Conservation (phyloP, 2,797 vertebrate genomes). For the Urosaurus nigricauda region DNA sequence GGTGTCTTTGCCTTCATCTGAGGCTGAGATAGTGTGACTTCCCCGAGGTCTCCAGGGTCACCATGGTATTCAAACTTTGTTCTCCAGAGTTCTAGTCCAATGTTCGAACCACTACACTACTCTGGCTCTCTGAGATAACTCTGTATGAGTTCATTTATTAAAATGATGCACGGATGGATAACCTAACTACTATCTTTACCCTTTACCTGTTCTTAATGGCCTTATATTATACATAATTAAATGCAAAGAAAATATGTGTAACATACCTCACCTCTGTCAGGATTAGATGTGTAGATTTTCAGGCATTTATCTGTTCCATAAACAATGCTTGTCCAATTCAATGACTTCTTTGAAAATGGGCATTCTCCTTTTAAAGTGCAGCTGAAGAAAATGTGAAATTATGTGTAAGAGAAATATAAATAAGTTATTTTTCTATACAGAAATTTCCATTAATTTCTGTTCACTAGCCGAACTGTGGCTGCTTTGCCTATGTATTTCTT, state of each 20-base stretch:
- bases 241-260: conserved; percentile 50
- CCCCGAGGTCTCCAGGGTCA: too few species aligned
- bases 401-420: background rate
- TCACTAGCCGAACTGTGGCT: background rate
- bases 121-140: conserved; percentile 19
- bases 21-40: too few species aligned
- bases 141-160: conserved; percentile 6
- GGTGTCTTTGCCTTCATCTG: too few species aligned
- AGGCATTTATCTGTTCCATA: conserved; percentile 75
- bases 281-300: conserved; percentile 74
- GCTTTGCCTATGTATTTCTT: background rate
- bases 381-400: conserved; percentile 67
- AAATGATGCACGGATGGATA: background rate
- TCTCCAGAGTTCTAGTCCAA: too few species aligned
- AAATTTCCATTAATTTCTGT: background rate
- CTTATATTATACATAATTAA: conserved; percentile 53
- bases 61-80: too few species aligned
- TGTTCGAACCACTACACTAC: too few species aligned
- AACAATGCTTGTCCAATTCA: conserved; percentile 79
- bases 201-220: conserved; percentile 2
- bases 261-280: conserved; percentile 76
- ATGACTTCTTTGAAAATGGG: conserved; percentile 54
- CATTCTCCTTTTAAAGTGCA: conserved; percentile 82
- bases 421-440: background rate
- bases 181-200: conserved; percentile 39